phyloP scores from a whole-genome alignment of 2,113 vertebrate genomes.

The Sebastes fasciatus region DNA sequence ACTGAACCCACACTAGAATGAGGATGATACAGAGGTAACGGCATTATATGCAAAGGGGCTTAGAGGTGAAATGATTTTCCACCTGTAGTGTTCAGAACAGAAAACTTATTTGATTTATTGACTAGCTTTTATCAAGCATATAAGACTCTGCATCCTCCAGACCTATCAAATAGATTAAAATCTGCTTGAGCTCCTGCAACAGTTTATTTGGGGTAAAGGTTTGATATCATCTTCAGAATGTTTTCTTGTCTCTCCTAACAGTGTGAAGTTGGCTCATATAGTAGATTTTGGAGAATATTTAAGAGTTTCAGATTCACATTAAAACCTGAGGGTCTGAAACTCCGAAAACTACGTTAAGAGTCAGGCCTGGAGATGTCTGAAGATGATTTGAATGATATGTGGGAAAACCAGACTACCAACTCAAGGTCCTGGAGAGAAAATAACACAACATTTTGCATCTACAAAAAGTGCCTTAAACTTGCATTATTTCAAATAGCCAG shows the following conservation, averaged over 20 bases:
- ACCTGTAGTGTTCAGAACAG: constrained; percentile 10
- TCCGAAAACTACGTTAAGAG: background rate
- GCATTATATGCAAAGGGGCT: background rate
- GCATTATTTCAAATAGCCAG: too few species aligned
- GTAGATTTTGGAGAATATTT: too few species aligned
- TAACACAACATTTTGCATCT: background rate
- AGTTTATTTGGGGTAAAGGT: background rate
- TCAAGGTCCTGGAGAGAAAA: background rate
- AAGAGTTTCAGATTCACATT: background rate
- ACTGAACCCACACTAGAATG: constrained; percentile 9
- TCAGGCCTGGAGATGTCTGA: background rate
- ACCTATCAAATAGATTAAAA: constrained; percentile 20
- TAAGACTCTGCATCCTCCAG: constrained; percentile 11
- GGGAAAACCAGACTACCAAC: background rate
- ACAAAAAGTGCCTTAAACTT: background rate
- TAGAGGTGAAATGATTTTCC: constrained; percentile 35
- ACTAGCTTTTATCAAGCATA: constrained; percentile 26
- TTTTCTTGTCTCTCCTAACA: background rate
- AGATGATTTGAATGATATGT: background rate
- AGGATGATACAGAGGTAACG: constrained; percentile 6
- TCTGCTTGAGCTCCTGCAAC: background rate
- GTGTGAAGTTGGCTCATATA: background rate
- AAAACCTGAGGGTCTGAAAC: background rate
- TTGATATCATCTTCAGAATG: constrained; percentile 4
- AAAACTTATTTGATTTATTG: constrained; percentile 32